Evolutionary conservation across 2,113 vertebrate genomes (phyloP).

Genomic region (Xyrauchen texanus): DNA sequence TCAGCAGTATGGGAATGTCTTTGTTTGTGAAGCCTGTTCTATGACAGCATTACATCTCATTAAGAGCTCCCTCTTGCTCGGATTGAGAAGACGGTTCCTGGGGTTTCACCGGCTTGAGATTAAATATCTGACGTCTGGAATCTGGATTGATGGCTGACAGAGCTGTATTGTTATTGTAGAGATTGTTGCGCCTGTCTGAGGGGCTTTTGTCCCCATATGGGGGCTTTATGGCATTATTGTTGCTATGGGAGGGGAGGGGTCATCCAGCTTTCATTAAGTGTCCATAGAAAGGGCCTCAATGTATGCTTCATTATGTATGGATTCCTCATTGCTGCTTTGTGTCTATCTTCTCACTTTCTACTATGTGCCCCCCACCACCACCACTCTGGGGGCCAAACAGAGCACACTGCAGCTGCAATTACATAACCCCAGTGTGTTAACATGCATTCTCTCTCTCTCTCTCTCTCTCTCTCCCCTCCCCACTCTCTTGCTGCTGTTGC

Average conservation of each 20-base stretch:
- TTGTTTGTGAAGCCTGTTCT: constrained; percentile 33
- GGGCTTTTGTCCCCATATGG: constrained; percentile 2
- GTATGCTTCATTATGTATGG: constrained; percentile 61
- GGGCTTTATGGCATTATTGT: constrained; percentile 49
- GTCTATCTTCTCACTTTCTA: constrained; percentile 12
- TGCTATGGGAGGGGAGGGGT: constrained; percentile 29
- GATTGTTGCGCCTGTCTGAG: constrained; percentile 15
- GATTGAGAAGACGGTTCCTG: constrained; percentile 12
- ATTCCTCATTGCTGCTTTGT: constrained; percentile 46
- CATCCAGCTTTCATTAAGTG: constrained; percentile 46
- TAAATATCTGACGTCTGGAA: constrained; percentile 24
- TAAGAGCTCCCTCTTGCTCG: constrained; percentile 27
- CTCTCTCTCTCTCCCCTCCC: constrained; percentile 30
- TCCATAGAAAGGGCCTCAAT: constrained; percentile 42
- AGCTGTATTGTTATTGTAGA: constrained; percentile 44
- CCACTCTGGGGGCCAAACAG: constrained; percentile 57
- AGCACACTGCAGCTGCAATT: constrained; percentile 67
- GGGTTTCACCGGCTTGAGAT: constrained; percentile 10
- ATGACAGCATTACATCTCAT: constrained; percentile 34
- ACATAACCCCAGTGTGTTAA: constrained; percentile 64
- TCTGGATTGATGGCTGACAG: constrained; percentile 37
- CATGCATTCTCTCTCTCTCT: constrained; percentile 36
- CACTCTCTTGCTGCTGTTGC: neutral
- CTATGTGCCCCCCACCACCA: neutral
- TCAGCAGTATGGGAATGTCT: constrained; percentile 38